These are phyloP conservation scores for Xyliphius kryptos DNA, from an alignment of 2,113 vertebrate genomes.

Conservation along the genomic window DNA sequence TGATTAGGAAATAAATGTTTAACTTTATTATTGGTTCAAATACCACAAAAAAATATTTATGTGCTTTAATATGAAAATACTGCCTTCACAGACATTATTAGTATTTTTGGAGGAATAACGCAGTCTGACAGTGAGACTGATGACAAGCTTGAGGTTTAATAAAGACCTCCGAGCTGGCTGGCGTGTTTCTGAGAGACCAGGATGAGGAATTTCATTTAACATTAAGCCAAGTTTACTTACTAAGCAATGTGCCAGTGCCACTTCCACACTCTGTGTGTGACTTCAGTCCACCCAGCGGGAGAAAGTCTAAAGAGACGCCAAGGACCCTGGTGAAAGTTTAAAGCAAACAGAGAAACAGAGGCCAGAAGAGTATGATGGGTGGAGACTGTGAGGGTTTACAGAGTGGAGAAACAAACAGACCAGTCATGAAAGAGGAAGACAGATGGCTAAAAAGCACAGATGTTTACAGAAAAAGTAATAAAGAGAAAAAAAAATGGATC, in stretches of 20 bases:
- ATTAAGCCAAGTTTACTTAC: background rate
- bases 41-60: no score
- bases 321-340: background rate
- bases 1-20: no score
- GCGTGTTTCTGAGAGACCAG: background rate
- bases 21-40: no score
- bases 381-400: background rate
- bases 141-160: background rate
- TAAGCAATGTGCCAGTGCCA: background rate
- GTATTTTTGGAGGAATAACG: background rate
- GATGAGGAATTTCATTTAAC: background rate
- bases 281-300: background rate
- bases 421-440: no score
- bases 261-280: background rate
- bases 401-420: background rate
- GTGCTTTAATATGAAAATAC: no score
- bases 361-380: background rate
- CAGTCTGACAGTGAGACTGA: background rate
- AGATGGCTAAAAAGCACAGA: background rate
- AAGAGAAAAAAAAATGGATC: background rate
- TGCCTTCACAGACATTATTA: no score
- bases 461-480: constrained; percentile 1
- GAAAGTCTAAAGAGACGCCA: background rate
- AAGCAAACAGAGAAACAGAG: background rate
- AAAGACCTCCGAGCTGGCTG: background rate